These are phyloP conservation scores for Druon quercuslanigerum DNA, from an alignment of 1,140 invertebrate species.

Conservation along the genomic window DNA sequence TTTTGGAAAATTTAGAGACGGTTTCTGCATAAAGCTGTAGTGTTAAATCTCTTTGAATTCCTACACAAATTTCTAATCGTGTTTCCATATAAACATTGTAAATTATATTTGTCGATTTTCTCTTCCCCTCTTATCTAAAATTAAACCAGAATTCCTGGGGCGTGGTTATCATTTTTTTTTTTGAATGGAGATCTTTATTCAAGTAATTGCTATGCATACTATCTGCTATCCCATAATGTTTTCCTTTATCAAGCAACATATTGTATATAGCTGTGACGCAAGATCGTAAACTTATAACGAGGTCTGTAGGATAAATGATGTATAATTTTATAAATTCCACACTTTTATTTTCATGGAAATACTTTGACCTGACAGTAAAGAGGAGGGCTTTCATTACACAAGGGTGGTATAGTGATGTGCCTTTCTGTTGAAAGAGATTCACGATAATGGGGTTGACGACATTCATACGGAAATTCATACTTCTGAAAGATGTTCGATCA, in stretches of 20 bases:
- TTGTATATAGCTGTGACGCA: not conserved
- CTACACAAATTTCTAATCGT: too few relatives aligned
- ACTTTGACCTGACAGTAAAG: not conserved
- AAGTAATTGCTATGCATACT: constrained; percentile 1
- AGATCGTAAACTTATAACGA: not conserved
- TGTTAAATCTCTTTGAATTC: too few relatives aligned
- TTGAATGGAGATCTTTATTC: not conserved
- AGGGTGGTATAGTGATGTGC: not conserved
- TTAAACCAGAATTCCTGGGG: not conserved
- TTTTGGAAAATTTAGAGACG: too few relatives aligned
- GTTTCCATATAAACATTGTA: not conserved
- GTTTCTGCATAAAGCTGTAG: too few relatives aligned
- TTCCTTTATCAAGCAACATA: not conserved
- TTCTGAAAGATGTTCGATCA: too few relatives aligned
- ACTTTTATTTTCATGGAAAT: not conserved
- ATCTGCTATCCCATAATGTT: not conserved
- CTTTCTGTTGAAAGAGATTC: not conserved
- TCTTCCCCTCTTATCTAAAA: not conserved
- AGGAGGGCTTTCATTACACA: not conserved
- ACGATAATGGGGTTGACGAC: not conserved
- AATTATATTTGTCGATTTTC: not conserved
- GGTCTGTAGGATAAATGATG: constrained; percentile 5
- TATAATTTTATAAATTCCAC: not conserved
- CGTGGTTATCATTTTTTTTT: constrained; percentile 1
- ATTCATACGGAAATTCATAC: not conserved